Base-by-base conservation (phyloP, 2,888 invertebrate species). In the Ametastegia equiseti region DNA sequence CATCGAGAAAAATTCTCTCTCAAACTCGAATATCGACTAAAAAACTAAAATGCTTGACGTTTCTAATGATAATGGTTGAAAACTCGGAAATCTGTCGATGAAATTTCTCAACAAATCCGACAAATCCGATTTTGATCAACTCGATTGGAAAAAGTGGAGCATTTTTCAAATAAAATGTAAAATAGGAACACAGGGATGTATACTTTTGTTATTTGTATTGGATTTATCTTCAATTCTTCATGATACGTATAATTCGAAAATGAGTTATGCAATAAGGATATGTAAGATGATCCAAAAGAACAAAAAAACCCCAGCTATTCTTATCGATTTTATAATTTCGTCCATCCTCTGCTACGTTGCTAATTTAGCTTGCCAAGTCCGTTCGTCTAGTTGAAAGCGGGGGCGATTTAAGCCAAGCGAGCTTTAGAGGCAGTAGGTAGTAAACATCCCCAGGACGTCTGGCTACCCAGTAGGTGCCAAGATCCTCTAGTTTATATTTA, bases 361-460 rank as follows among this genome's bases (percentile, higher is more conserved):
- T 27, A 60, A 54, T 54, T 54, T 23, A 7, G 54, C 30, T 60
- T 11, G 67, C 39, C 15, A 67, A 36, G 23, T 42, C 39, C 23
- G 67, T 23, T 67, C 23, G 67, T 39, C 67, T 27, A 39, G 67
- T 42, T 23, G n/a, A n/a, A 23, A 11, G 67, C 67, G 42, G 67
- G 67, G 67, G 67, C 36, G 67, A 42, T 67, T 67, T 39, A 19
- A 60, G 60, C 30, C 4, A 60, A 15, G 15, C 60, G 27, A 60
- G 67, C 67, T 39, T 23, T 54, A 54, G 65, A 67, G 67, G 39
- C 63, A 60, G 60, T 5, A 42, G 42, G 42, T 9, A 19, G 4
- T 67, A 23, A 67, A 39, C 39, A 67, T 67, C 7, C 39, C 67
- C 67, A 67, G 67, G 39, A 67, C 19, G 39, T 30, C 30, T 60